Evolutionary conservation across 2,113 vertebrate species (phyloP), one percentile per base, ranked within the genome.

Genomic region (Lamprologus ornatipinnis): DNA sequence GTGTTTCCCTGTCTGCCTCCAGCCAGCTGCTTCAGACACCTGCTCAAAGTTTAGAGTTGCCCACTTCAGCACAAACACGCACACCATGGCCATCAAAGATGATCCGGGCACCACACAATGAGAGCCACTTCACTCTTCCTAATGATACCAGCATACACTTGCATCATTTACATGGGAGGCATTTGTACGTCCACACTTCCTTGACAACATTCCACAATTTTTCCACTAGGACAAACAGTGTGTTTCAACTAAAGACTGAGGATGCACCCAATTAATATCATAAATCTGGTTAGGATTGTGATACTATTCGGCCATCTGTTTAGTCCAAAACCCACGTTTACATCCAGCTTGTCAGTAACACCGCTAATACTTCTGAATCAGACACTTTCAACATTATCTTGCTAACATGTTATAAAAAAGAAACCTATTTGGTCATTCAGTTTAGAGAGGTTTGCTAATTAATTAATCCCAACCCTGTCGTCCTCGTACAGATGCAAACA

Each of bases 21-120:
- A 85, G 91, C 93, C 91, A 95, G 96, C 95, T 97, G 95, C 91
- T 93, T 84, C 85, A 33, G 88, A 94, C 94, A 95, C 95, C 93
- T 89, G 95, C 92, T 94, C 88, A 78, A 93, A 94, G 94, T 92
- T 87, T 94, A 91, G 78, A 91, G 85, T 82, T 90, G 87, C 12
- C 75, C 92, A 93, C 92, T 95, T 92, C 94, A 93, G 82, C 81
- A 90, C 89, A 95, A 91, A 94, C 87, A 93, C 63, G 88, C 92
- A 93, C 68, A 9, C 63, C 55, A 37, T 1, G 85, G 92, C 73
- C 88, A 90, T 94, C 94, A 96, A 96, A 93, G 89, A 93, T 55
- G 88, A 95, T 92, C 83, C 45, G 88, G 92, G 94, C 54, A 15
- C 92, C 78, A 88, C 89, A 96, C 94, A 94, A 95, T 95, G 93